phyloP scores from a whole-genome alignment of 1,140 invertebrate genomes.

The Vollenhovia emeryi region DNA sequence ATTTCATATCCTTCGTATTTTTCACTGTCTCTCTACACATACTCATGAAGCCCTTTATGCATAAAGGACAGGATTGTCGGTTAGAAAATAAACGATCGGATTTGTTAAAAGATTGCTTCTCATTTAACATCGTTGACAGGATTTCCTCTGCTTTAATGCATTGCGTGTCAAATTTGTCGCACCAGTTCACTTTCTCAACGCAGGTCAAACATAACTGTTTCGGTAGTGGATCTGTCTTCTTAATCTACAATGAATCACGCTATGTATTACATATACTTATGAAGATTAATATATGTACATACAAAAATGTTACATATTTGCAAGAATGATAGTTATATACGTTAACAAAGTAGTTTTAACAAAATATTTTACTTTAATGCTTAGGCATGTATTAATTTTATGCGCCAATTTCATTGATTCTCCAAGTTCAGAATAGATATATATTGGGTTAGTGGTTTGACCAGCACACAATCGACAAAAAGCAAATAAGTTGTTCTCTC shows the following conservation, averaged over 20 bases:
- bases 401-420: slow-evolving; percentile 73
- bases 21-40: slow-evolving; percentile 33
- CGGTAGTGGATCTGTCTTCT: slow-evolving; percentile 72
- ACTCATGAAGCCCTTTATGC: slow-evolving; percentile 70
- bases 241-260: slow-evolving; percentile 64
- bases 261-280: neutral
- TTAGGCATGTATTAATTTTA: slow-evolving; percentile 76
- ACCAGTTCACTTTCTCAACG: slow-evolving; percentile 74
- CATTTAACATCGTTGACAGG: slow-evolving; percentile 64
- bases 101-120: slow-evolving; percentile 52
- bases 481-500: slow-evolving; percentile 40
- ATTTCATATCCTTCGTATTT: slow-evolving; percentile 42
- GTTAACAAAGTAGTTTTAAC: neutral
- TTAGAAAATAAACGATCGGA: slow-evolving; percentile 27
- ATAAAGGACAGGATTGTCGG: slow-evolving; percentile 70
- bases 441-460: slow-evolving; percentile 68
- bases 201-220: slow-evolving; percentile 73
- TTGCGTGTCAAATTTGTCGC: slow-evolving; percentile 69
- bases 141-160: slow-evolving; percentile 74
- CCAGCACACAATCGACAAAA: slow-evolving; percentile 75
- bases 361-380: slow-evolving; percentile 69
- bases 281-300: neutral
- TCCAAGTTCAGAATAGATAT: slow-evolving; percentile 75
- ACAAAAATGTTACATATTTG: neutral
- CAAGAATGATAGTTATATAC: neutral